Conservation (phyloP, 2,888 invertebrate species). For the Hyles lineata region DNA sequence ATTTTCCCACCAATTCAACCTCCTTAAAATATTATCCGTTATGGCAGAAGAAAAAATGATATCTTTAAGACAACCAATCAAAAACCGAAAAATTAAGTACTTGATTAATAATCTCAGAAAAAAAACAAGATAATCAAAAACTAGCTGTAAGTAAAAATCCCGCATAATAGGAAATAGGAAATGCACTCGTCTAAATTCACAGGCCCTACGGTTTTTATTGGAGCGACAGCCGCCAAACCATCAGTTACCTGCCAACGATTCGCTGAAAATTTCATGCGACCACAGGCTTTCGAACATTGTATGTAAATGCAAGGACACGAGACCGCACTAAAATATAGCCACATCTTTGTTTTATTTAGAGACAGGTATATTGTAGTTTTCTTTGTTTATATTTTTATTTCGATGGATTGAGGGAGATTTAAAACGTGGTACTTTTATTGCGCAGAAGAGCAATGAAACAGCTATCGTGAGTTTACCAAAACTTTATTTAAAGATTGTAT, state of each 20-base stretch:
- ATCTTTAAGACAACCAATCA: too few relatives aligned
- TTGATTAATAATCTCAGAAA: too few relatives aligned
- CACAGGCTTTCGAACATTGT: conserved; percentile 43
- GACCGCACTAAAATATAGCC: conserved; percentile 26
- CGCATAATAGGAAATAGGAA: not conserved
- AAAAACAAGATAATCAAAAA: not conserved
- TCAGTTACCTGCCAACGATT: conserved; percentile 30
- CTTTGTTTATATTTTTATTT: not conserved
- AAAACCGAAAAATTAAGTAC: too few relatives aligned
- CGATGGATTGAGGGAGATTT: not conserved
- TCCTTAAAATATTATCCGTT: too few relatives aligned
- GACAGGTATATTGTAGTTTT: too few relatives aligned
- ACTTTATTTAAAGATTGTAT: too few relatives aligned
- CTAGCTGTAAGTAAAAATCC: not conserved
- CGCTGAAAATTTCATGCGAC: conserved; percentile 59
- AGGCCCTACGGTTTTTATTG: not conserved
- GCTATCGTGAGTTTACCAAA: too few relatives aligned
- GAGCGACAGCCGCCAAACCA: conserved; percentile 1
- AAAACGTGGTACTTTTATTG: not conserved
- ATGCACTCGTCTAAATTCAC: conserved; percentile 31
- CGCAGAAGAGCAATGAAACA: too few relatives aligned
- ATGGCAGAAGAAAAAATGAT: too few relatives aligned
- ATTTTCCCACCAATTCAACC: too few relatives aligned
- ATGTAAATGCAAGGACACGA: conserved; percentile 48
- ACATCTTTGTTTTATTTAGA: not conserved